These are phyloP conservation scores for Melierax canorus DNA, from an alignment of 2,113 vertebrate species.

Conservation along the genomic window DNA sequence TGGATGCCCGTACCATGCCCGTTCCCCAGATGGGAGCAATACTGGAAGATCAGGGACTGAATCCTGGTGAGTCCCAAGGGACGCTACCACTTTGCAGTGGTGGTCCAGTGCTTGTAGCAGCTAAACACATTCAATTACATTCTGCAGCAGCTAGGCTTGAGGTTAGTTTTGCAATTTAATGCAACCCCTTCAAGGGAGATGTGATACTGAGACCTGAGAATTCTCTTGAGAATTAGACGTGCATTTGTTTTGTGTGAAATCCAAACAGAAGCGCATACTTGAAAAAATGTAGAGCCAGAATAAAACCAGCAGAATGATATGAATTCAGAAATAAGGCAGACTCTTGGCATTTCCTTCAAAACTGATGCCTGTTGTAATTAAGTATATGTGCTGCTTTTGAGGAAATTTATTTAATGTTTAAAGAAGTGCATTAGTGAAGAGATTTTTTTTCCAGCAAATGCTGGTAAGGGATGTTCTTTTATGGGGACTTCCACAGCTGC, in stretches of 20 bases:
- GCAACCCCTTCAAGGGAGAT: background rate
- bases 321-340: background rate
- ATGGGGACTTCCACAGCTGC: background rate
- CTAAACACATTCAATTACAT: background rate
- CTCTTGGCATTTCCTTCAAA: background rate
- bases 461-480: background rate
- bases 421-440: background rate
- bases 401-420: background rate
- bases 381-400: background rate
- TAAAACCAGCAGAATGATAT: background rate
- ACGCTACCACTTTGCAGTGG: rapidly evolving
- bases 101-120: background rate
- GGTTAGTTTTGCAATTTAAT: background rate
- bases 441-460: background rate
- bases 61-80: background rate
- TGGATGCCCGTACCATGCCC: background rate
- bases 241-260: background rate
- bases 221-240: background rate
- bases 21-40: background rate
- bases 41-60: background rate
- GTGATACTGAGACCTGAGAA: background rate
- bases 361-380: background rate
- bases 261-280: background rate
- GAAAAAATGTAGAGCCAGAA: background rate
- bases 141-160: background rate